phyloP scores from a whole-genome alignment of 2,888 invertebrate genomes.

The Diachrysia chrysitis region DNA sequence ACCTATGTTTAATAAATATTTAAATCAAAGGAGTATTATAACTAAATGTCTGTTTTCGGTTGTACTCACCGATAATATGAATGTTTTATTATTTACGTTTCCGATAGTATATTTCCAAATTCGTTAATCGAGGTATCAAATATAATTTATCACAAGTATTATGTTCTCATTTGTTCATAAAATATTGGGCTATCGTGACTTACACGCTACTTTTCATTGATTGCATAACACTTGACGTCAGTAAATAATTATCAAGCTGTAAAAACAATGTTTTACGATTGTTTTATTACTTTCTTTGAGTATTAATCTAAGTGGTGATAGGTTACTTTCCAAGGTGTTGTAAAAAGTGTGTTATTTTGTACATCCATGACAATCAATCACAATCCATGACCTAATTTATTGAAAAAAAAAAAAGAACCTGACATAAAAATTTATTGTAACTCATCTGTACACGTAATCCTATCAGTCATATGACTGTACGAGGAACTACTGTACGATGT shows the following conservation, averaged over 20 bases:
- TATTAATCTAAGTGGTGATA: not conserved
- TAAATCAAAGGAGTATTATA: no score
- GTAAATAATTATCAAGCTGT: not conserved
- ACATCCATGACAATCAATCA: no score
- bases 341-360: not conserved
- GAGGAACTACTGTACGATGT: no score
- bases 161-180: constrained; percentile 6
- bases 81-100: constrained; percentile 16
- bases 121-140: constrained; percentile 18
- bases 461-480: no score
- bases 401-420: no score
- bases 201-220: not conserved
- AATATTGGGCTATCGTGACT: not conserved
- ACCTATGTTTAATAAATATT: no score
- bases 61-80: not conserved
- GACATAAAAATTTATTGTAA: no score
- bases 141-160: constrained; percentile 38
- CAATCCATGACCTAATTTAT: no score
- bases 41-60: not conserved
- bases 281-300: constrained; percentile 1
- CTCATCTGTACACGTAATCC: no score
- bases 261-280: not conserved
- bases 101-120: constrained; percentile 22
- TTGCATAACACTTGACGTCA: constrained; percentile 2
- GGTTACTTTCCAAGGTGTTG: not conserved